Evolutionary conservation across 2,113 vertebrate genomes (phyloP).

Genomic region (Chloebia gouldiae): DNA sequence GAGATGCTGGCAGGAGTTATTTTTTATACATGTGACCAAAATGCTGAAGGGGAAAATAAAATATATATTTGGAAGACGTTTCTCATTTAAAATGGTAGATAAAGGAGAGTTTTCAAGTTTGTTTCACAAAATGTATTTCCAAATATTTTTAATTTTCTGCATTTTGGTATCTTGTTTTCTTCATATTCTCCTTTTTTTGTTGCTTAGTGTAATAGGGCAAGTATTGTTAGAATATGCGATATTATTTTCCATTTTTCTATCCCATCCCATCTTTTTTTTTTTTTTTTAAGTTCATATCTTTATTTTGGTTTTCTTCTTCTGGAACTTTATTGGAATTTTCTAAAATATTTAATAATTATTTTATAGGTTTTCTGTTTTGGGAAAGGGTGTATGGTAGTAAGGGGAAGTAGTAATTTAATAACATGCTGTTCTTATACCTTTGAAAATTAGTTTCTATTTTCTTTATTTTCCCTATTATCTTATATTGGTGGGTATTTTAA

Average conservation of each 20-base stretch:
- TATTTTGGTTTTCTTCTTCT: neutral
- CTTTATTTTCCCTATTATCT: neutral
- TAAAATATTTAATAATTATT: neutral
- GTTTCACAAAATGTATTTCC: neutral
- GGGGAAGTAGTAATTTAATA: neutral
- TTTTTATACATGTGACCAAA: neutral
- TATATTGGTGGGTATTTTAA: neutral
- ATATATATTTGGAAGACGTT: neutral
- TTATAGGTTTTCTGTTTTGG: neutral
- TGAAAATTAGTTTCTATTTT: neutral
- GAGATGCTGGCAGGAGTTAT: neutral
- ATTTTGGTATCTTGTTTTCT: neutral
- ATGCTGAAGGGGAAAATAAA: neutral
- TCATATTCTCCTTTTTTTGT: neutral
- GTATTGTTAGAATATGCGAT: neutral
- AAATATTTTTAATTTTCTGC: neutral
- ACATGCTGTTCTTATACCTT: neutral
- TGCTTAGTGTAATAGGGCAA: rapidly evolving
- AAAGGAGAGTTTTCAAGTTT: neutral
- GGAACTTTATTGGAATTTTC: neutral
- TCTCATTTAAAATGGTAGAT: neutral
- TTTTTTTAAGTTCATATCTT: neutral
- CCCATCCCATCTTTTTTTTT: neutral
- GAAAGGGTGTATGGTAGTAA: neutral
- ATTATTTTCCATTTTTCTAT: neutral